A percentile compares a stretch with the other conserved stretches of the same genome.
phyloP scores from a whole-genome alignment of 30 jellyfish, hydroid and myxozoan species.

The Nemopilema nomurai region DNA sequence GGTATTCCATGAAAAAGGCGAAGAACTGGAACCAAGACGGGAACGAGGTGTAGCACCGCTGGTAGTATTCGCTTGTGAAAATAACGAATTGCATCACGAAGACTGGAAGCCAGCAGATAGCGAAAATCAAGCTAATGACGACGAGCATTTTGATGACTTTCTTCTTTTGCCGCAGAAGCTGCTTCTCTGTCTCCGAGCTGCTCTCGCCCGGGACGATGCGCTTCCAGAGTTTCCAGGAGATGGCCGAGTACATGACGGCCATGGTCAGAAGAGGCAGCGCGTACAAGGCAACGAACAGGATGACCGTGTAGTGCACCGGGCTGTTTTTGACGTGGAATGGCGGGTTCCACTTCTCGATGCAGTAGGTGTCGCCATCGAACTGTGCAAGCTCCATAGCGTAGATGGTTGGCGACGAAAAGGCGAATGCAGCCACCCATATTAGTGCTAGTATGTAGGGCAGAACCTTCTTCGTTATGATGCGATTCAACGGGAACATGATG shows the following conservation, averaged over 20 bases:
- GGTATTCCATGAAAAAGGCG: constrained; percentile 73
- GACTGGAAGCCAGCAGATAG: constrained; percentile 86
- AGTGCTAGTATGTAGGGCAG: constrained; percentile 37
- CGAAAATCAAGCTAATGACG: constrained; percentile 47
- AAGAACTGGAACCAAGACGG: constrained; percentile 50
- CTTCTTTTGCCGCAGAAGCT: constrained; percentile 21
- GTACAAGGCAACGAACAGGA: constrained; percentile 70
- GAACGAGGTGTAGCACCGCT: constrained; percentile 44
- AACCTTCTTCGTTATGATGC: constrained; percentile 31
- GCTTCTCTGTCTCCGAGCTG: constrained; percentile 33
- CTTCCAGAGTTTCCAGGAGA: constrained; percentile 71
- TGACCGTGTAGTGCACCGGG: constrained; percentile 81
- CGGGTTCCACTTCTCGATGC: constrained; percentile 73
- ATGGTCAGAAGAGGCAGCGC: constrained; percentile 65
- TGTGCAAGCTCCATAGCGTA: constrained; percentile 58
- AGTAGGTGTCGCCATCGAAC: constrained; percentile 28
- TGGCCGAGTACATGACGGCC: constrained; percentile 65
- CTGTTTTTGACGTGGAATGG: constrained; percentile 69
- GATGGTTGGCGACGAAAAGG: constrained; percentile 79
- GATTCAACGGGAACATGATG: constrained; percentile 62
- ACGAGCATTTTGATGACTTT: constrained; percentile 82
- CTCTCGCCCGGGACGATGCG: constrained; percentile 57
- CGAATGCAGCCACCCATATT: constrained; percentile 69
- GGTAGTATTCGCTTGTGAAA: constrained; percentile 53
- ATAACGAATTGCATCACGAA: constrained; percentile 57